Base-by-base conservation (phyloP, 2,888 invertebrate species). In the Zelleria hepariella region DNA sequence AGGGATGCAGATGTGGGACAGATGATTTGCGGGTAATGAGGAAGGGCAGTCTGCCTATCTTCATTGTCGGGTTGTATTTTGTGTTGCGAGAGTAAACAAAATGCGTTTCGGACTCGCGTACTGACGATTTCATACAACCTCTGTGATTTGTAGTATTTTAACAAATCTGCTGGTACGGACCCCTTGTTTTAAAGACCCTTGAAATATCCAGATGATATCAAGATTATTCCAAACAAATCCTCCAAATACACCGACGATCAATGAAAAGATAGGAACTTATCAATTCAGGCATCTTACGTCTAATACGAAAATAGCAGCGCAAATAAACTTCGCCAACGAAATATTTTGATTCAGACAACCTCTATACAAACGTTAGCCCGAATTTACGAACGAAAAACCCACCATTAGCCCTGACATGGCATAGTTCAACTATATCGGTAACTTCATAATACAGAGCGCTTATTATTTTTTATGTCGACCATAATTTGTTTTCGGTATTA, bases 401-500 rank as follows among this genome's bases (percentile, higher is more conserved):
- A 42, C 32, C 32, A 42, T 42, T 42, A 42, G 32, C 15, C 32
- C 10, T 15, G 32, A 42, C 32, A 60, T 54, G 18, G 27, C 59
- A 51, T 57, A 55, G 58, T 63, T 62, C 61, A 61, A 60, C 62
- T 58, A 62, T n/a, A 42, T 42, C 32, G 32, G 32, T 42, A 63
- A 64, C 54, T 58, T 52, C 42, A 58, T 59, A 42, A 42, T 42
- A 57, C 25, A 24, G 48, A 47, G 48, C 57, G 57, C 48, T 23
- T 47, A 57, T 24, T 66, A 66, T 69, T 71, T 71, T 72, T 67
- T 66, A 67, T 65, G 67, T 67, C 67, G 66, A 68, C 67, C 69
- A 73, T 71, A 74, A 74, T 74, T 75, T 69, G 68, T 70, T 42
- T 42, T 74, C 80, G 82, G 84, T 82, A 82, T 80, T 82, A 84